Evolutionary conservation across 2,113 vertebrate genomes (phyloP).

Genomic region (Camelus bactrianus): DNA sequence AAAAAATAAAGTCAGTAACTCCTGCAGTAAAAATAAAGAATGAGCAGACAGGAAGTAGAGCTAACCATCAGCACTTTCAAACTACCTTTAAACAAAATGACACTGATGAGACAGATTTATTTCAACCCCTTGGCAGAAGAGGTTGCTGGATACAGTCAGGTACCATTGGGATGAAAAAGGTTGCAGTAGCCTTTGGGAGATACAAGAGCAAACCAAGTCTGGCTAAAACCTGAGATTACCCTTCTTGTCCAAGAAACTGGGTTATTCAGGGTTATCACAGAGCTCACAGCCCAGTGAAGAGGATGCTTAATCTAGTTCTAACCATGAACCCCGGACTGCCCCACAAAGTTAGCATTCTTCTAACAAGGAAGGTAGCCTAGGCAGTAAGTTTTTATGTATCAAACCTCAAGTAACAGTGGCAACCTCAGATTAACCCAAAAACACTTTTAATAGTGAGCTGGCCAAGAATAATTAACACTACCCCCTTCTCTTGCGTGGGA

Average conservation of each 20-base stretch:
- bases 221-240: neutral
- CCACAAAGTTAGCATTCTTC: neutral
- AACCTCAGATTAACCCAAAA: slow-evolving; percentile 60
- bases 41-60: slow-evolving; percentile 8
- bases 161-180: neutral
- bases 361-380: neutral
- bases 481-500: neutral
- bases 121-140: slow-evolving; percentile 64
- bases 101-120: slow-evolving; percentile 64
- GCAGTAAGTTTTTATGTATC: neutral
- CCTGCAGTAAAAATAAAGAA: slow-evolving; percentile 70
- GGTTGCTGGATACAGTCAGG: neutral
- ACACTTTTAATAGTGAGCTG: slow-evolving; percentile 56
- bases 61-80: slow-evolving; percentile 66
- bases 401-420: slow-evolving; percentile 50
- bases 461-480: neutral
- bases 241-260: neutral
- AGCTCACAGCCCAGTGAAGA: neutral
- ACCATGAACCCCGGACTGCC: neutral
- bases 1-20: slow-evolving; percentile 42
- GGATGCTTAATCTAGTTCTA: neutral
- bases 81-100: slow-evolving; percentile 69
- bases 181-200: neutral
- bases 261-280: neutral
- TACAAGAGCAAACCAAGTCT: neutral